Percentiles rank a stretch among this genome's conserved stretches.
Conservation (phyloP, 2,797 vertebrate species). For the Ara ararauna region DNA sequence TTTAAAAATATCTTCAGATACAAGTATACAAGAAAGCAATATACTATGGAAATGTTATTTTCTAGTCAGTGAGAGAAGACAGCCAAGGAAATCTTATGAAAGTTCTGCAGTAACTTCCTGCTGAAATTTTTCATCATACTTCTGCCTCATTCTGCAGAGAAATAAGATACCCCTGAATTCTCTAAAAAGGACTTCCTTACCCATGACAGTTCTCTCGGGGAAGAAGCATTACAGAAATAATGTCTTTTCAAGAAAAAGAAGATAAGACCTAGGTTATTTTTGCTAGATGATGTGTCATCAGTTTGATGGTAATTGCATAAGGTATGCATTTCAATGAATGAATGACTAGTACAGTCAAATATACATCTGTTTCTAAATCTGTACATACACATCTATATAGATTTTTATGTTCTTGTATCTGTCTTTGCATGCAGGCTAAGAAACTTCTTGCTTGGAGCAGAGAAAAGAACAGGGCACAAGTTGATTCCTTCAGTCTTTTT, state of each 20-base stretch:
- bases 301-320: neutral
- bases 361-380: neutral
- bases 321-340: neutral
- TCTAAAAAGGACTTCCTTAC: neutral
- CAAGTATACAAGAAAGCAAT: neutral
- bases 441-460: neutral
- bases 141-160: neutral
- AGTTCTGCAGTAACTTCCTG: neutral
- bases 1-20: neutral
- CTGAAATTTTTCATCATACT: neutral
- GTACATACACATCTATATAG: neutral
- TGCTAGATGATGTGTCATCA: neutral
- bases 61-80: neutral
- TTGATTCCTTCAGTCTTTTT: neutral
- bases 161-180: neutral
- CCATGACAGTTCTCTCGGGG: fast-evolving
- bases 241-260: neutral
- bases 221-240: neutral
- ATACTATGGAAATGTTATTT: neutral
- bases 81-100: neutral
- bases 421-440: neutral
- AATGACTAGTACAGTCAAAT: neutral
- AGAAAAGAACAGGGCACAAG: neutral
- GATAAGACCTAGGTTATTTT: neutral
- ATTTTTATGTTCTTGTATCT: neutral